Percentiles rank a stretch among this genome's conserved stretches.
Conservation (phyloP, 1,140 invertebrate genomes). For the Gryllus bimaculatus region DNA sequence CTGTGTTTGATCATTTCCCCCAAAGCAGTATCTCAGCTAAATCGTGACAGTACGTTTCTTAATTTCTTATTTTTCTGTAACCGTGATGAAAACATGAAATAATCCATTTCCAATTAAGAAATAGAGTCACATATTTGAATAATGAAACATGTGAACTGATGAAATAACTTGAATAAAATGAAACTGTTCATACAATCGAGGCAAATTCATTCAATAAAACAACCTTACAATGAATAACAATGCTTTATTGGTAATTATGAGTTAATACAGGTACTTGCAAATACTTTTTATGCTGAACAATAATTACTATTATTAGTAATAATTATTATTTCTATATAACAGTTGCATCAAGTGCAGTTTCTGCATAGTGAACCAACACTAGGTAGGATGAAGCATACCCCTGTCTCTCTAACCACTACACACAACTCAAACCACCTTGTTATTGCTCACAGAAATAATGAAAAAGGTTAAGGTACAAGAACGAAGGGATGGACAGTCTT, state of each 20-base stretch:
- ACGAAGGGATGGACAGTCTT: slow-evolving; percentile 3
- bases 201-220: neutral
- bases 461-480: neutral
- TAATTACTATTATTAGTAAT: slow-evolving; percentile 14
- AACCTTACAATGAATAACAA: slow-evolving; percentile 15
- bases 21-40: no score
- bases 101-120: no score
- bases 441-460: slow-evolving; percentile 1
- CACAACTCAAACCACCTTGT: neutral
- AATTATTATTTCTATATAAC: slow-evolving; percentile 6
- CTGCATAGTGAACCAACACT: slow-evolving; percentile 1
- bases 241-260: slow-evolving; percentile 22
- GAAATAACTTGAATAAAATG: no score
- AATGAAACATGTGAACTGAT: no score
- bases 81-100: no score
- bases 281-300: slow-evolving; percentile 20
- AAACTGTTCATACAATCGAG: no score
- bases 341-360: slow-evolving; percentile 1
- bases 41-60: no score
- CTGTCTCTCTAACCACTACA: neutral
- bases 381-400: neutral
- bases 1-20: no score
- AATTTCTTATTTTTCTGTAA: no score
- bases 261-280: slow-evolving; percentile 23
- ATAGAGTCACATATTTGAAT: no score